phyloP scores from a whole-genome alignment of 2,113 vertebrate genomes.

The Heterotilapia buettikoferi region DNA sequence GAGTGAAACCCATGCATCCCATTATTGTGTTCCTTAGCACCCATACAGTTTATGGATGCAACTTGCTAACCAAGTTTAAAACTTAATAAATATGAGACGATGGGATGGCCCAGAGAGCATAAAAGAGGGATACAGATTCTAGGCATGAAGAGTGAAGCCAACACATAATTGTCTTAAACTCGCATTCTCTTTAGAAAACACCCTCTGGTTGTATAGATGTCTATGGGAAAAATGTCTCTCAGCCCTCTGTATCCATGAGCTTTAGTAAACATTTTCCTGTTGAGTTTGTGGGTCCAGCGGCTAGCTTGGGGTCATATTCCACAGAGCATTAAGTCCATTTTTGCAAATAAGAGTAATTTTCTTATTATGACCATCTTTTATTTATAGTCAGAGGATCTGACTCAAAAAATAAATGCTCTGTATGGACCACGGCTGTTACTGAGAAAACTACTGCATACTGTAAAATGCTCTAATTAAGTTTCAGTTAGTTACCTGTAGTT shows the following conservation, averaged over 20 bases:
- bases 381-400: not conserved
- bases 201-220: rapidly evolving
- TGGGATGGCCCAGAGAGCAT: not conserved
- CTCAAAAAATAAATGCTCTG: not conserved
- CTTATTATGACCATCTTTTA: not conserved
- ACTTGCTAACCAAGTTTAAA: not conserved
- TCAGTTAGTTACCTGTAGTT: not conserved
- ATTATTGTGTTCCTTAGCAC: not conserved
- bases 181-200: rapidly evolving
- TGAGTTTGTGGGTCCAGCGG: not conserved
- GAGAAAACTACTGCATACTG: not conserved
- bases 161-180: not conserved
- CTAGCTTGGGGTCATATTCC: not conserved
- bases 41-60: not conserved
- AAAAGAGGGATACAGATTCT: not conserved
- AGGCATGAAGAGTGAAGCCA: not conserved
- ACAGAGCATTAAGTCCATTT: not conserved
- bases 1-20: not conserved
- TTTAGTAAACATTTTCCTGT: not conserved
- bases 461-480: not conserved
- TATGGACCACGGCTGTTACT: not conserved
- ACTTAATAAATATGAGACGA: rapidly evolving
- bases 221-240: rapidly evolving
- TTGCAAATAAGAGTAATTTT: not conserved
- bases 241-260: rapidly evolving